Base-by-base conservation (phyloP, 2,113 vertebrate genomes). In the Colistium nudipinnis region DNA sequence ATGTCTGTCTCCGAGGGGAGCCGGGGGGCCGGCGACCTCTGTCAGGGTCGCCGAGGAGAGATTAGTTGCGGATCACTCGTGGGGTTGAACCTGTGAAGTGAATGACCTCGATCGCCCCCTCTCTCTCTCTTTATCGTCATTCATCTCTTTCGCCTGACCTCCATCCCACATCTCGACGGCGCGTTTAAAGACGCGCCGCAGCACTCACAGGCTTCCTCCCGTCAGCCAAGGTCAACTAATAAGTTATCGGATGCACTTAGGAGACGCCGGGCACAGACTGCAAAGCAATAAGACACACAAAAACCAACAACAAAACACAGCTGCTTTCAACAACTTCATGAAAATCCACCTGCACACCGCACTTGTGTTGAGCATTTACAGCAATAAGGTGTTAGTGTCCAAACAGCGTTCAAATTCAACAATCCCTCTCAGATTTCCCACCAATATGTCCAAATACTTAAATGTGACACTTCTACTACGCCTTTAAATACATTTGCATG, bases 101-200 rank as follows among this genome's bases (percentile, higher is more conserved):
- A 68, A 20, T 47, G 62, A 80, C 79, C 82, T 82, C 81, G 1
- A 53, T 20, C n/a, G 9, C 24, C 7, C 55, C 35, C 33, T 17
- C 24, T 56, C 55, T 70, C 71, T 81, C n/a, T 43, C 17, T 19
- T n/a, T 43, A 16, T 80, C 83, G 81, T 77, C 71, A 47, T 47
- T 47, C 44, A 24, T 39, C 38, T 62, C 35, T 69, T 57, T 55
- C 73, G 66, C 61, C 63, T 65, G 69, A 83, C 81, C 61, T 81
- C 71, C 62, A 76, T 80, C 66, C 62, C 56, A 68, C 75, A 57
- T 74, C 65, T 13, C 67, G n/a, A n/a, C 51, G 53, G 13, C 2
- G 75, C 74, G 78, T 82, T 87, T 70, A 81, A 72, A 80, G 73
- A 59, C 65, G 70, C 44, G 68, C 80, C 64, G 54, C 28, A 67